Percentiles rank a stretch among this genome's conserved stretches.
Conservation (phyloP, 2,797 vertebrate species). For the Loriculus beryllinus region DNA sequence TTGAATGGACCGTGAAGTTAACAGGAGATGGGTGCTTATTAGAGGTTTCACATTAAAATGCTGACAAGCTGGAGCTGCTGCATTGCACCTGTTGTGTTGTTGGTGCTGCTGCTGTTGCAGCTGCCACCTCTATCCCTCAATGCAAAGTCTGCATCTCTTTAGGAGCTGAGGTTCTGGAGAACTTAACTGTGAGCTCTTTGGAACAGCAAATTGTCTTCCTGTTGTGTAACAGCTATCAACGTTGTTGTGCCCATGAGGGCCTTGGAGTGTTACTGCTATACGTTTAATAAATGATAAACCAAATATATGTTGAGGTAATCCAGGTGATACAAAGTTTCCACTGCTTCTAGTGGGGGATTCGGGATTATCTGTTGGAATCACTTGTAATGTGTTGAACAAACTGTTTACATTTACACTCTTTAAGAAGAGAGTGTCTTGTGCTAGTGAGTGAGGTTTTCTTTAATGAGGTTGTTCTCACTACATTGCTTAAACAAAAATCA, state of each 20-base stretch:
- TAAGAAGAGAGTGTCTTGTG: background rate
- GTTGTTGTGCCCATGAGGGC: background rate
- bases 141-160: background rate
- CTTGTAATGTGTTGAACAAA: background rate
- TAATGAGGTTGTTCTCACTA: background rate
- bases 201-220: background rate
- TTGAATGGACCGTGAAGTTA: background rate
- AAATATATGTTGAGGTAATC: background rate
- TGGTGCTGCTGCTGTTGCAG: background rate
- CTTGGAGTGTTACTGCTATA: background rate
- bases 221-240: background rate
- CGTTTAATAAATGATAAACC: background rate
- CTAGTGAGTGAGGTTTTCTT: background rate
- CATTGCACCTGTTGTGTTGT: constrained; percentile 13
- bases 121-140: background rate
- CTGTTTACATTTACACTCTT: background rate
- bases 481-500: background rate
- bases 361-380: background rate
- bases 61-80: constrained; percentile 5
- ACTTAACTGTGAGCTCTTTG: background rate
- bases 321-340: background rate
- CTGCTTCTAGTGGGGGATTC: background rate
- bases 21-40: background rate
- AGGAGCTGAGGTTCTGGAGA: background rate
- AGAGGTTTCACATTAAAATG: background rate